Conservation (phyloP, 2,113 vertebrate genomes). For the Cryptomyrus ogoouensis region DNA sequence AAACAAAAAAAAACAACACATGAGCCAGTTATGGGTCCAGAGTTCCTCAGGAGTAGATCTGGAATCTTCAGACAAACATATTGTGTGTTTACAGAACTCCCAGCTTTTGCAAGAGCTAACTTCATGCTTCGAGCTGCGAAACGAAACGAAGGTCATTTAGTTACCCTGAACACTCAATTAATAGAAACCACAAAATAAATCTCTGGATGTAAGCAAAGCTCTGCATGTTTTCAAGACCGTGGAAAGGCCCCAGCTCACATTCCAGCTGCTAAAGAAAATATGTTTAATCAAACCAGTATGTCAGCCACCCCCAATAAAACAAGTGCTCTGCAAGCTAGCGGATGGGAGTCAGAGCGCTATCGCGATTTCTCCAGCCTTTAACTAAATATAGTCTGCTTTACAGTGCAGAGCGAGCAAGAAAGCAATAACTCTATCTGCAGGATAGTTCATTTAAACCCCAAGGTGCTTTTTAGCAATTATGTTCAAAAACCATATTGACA, state of each 20-base stretch:
- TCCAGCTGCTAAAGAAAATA: conserved; percentile 38
- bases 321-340: conserved; percentile 27
- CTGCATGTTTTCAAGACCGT: neutral
- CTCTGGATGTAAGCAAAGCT: neutral
- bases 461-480: neutral
- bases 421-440: neutral
- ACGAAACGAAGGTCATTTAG: neutral
- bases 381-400: conserved; percentile 6
- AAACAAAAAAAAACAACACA: neutral
- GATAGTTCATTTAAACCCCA: neutral
- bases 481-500: neutral
- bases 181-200: conserved; percentile 3
- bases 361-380: conserved; percentile 2
- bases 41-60: neutral
- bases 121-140: neutral
- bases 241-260: conserved; percentile 28
- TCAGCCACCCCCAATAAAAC: conserved; percentile 19
- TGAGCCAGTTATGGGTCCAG: neutral
- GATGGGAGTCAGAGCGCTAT: conserved; percentile 16
- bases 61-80: neutral
- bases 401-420: neutral
- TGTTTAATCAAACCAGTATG: conserved; percentile 24
- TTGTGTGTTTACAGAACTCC: neutral
- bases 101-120: neutral
- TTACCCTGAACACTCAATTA: neutral